Evolutionary conservation across 92 coral and sea anemone genomes (phyloP).

Genomic region (Zoanthus sociatus): DNA sequence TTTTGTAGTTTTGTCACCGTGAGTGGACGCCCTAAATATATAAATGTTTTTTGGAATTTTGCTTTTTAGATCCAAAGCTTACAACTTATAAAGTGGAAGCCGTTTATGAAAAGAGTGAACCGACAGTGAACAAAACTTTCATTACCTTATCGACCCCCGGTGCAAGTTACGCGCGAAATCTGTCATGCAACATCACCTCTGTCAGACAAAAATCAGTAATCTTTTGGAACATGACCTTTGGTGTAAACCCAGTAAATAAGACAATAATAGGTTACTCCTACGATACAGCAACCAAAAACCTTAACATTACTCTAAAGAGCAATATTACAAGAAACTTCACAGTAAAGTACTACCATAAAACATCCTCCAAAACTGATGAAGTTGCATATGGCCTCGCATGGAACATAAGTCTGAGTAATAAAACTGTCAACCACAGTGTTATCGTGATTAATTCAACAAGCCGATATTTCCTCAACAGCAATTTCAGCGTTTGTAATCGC

Average conservation of each 20-base stretch:
- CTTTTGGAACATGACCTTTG: constrained; percentile 64
- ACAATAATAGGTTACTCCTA: constrained; percentile 47
- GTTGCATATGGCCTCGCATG: constrained; percentile 51
- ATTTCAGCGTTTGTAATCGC: constrained; percentile 44
- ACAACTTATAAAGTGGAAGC: constrained; percentile 44
- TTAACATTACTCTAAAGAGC: constrained; percentile 62
- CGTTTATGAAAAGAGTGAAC: constrained; percentile 36
- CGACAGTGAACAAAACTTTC: constrained; percentile 63
- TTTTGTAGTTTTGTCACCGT: no score
- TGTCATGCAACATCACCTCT: constrained; percentile 59
- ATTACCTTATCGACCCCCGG: constrained; percentile 65
- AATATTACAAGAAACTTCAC: constrained; percentile 59
- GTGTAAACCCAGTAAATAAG: constrained; percentile 50
- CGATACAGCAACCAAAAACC: constrained; percentile 49
- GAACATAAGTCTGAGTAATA: constrained; percentile 54
- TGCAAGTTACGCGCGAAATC: constrained; percentile 56
- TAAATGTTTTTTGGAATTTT: no score
- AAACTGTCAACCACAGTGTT: constrained; percentile 54
- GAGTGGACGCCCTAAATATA: no score
- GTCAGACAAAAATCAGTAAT: constrained; percentile 32
- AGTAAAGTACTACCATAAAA: constrained; percentile 60
- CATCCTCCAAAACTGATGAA: constrained; percentile 44
- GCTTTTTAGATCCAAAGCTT: constrained; percentile 60
- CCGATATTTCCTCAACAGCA: constrained; percentile 43
- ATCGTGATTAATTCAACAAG: constrained; percentile 55